phyloP scores from a whole-genome alignment of 1,140 invertebrate genomes.

The Bombus balteatus region DNA sequence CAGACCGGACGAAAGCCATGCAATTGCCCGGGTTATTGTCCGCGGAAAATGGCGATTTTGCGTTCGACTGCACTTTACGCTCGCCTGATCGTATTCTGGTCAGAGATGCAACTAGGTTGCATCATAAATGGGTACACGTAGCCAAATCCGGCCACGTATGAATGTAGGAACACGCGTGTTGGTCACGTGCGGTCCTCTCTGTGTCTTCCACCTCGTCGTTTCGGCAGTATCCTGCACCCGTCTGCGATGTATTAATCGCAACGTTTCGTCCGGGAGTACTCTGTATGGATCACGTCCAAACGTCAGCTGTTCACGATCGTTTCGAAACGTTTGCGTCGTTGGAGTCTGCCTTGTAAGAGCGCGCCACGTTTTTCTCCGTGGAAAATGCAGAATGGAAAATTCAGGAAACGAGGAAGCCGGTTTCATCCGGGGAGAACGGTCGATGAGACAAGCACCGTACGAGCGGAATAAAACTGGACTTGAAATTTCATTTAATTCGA shows the following conservation, averaged over 20 bases:
- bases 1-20: neutral
- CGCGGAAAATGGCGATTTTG: slow-evolving; percentile 30
- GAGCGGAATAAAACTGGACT: too few species aligned
- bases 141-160: slow-evolving; percentile 29
- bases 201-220: slow-evolving; percentile 5
- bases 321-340: neutral
- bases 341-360: neutral
- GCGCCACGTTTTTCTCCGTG: neutral
- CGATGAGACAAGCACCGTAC: too few species aligned
- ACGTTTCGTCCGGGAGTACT: neutral
- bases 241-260: slow-evolving; percentile 54
- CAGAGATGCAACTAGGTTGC: slow-evolving; percentile 25
- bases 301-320: slow-evolving; percentile 8
- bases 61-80: slow-evolving; percentile 24
- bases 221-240: slow-evolving; percentile 31
- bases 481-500: slow-evolving; percentile 1
- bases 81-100: slow-evolving; percentile 29
- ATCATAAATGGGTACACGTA: slow-evolving; percentile 46
- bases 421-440: too few species aligned
- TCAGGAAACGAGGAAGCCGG: neutral
- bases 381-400: neutral
- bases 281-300: slow-evolving; percentile 14
- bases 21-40: neutral
- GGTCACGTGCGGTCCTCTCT: neutral
- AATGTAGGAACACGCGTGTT: slow-evolving; percentile 9